A percentile compares a stretch with the other conserved stretches of the same genome.
Evolutionary conservation across 1,140 invertebrate species (phyloP).

Genomic region (Pachyrhynchus sulphureomaculatus): DNA sequence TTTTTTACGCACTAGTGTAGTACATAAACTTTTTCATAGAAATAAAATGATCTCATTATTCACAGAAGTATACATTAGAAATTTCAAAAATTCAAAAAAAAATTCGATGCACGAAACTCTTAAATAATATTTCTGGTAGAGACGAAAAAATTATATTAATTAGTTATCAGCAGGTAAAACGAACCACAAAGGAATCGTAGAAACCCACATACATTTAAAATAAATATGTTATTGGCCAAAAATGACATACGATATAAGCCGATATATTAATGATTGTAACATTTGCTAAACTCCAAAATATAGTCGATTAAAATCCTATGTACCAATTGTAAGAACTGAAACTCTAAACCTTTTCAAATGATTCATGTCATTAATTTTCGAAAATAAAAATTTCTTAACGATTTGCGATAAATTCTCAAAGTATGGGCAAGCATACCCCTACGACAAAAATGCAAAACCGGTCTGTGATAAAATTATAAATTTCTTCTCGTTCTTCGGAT

Average conservation of each 20-base stretch:
- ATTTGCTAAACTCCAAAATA: conserved; percentile 1
- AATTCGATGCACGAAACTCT: no score
- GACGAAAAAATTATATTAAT: no score
- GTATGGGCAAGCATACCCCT: conserved; percentile 25
- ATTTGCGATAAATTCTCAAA: conserved; percentile 29
- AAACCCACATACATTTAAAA: neutral
- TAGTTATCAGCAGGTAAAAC: no score
- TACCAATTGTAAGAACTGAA: neutral
- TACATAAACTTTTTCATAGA: no score
- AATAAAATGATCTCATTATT: no score
- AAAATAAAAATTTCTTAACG: conserved; percentile 25
- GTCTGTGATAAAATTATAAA: conserved; percentile 21
- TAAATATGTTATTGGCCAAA: neutral
- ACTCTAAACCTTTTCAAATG: conserved; percentile 31
- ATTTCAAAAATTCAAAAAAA: no score
- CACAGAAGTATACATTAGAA: no score
- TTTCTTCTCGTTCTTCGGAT: conserved; percentile 29
- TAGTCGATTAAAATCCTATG: neutral
- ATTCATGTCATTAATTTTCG: conserved; percentile 23
- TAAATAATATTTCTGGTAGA: no score
- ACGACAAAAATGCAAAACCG: conserved; percentile 11
- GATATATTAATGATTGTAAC: conserved; percentile 1
- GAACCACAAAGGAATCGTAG: no score
- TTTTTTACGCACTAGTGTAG: no score
- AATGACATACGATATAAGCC: neutral